phyloP scores from a whole-genome alignment of 92 coral and sea anemone genomes.

The Zoanthus sociatus region DNA sequence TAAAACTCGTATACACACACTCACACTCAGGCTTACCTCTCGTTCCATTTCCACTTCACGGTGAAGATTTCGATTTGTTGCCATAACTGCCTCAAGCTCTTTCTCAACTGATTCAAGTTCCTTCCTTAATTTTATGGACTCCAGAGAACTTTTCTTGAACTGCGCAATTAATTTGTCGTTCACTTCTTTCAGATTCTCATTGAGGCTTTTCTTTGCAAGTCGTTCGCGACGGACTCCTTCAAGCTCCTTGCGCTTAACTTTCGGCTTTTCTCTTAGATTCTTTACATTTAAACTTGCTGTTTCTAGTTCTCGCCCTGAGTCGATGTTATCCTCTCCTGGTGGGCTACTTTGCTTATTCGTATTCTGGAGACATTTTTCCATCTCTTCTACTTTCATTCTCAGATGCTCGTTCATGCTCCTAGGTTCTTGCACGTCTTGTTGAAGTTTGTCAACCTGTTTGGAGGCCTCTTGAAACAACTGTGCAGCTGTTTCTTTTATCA shows the following conservation, averaged over 20 bases:
- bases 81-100: not conserved
- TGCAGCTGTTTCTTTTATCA: not conserved
- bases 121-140: not conserved
- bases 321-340: not conserved
- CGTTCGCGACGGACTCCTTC: constrained; percentile 7
- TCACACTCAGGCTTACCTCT: not conserved
- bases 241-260: not conserved
- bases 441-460: not conserved
- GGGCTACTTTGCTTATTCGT: not conserved
- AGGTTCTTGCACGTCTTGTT: not conserved
- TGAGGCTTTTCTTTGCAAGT: not conserved
- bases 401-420: not conserved
- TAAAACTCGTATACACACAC: too few relatives aligned
- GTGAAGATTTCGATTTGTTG: not conserved
- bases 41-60: not conserved
- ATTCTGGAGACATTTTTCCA: not conserved
- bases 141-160: not conserved
- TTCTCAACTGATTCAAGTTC: constrained; percentile 11
- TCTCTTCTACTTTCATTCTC: not conserved
- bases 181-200: not conserved
- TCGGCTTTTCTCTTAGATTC: not conserved
- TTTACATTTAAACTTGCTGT: not conserved
- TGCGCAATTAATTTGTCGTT: not conserved
- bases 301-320: not conserved
- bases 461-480: constrained; percentile 11